Conservation (phyloP, 2,113 vertebrate genomes). For the Cephalopholis sonnerati region DNA sequence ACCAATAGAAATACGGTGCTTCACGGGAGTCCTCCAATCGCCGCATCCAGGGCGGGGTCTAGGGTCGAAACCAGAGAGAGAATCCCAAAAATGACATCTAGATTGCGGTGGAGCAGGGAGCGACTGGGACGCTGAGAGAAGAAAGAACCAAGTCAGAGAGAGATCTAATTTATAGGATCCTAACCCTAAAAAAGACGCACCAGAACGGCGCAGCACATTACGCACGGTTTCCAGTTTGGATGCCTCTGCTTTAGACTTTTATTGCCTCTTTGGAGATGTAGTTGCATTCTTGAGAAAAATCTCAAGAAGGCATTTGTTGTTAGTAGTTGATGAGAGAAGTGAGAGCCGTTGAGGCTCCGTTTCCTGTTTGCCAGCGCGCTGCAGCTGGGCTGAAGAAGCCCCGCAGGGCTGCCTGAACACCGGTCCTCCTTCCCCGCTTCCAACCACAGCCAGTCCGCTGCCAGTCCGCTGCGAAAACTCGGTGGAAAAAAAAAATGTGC, state of each 20-base stretch:
- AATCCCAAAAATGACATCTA: slow-evolving; percentile 83
- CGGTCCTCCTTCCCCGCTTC: slow-evolving; percentile 28
- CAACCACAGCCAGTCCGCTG: slow-evolving; percentile 14
- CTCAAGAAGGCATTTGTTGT: slow-evolving; percentile 39
- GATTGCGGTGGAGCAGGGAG: slow-evolving; percentile 70
- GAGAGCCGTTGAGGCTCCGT: slow-evolving; percentile 49
- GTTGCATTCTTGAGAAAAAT: slow-evolving; percentile 36
- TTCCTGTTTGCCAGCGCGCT: slow-evolving; percentile 66
- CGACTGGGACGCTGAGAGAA: slow-evolving; percentile 52
- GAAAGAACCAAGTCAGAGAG: slow-evolving; percentile 36
- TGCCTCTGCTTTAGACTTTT: slow-evolving; percentile 23
- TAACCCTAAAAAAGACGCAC: neutral
- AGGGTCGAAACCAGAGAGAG: slow-evolving; percentile 70
- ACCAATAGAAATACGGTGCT: slow-evolving; percentile 48
- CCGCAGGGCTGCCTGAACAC: slow-evolving; percentile 45
- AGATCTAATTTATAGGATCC: neutral
- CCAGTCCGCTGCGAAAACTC: slow-evolving; percentile 12
- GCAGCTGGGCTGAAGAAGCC: slow-evolving; percentile 64
- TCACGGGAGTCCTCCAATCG: slow-evolving; percentile 66
- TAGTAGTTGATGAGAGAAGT: slow-evolving; percentile 65
- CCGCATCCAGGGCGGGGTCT: slow-evolving; percentile 62
- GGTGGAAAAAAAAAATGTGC: slow-evolving; percentile 78
- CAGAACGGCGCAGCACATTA: neutral
- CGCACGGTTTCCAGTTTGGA: slow-evolving; percentile 27
- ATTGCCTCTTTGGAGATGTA: slow-evolving; percentile 57